Evolutionary conservation across 2,797 vertebrate genomes (phyloP), one percentile per base, ranked within the genome.

Genomic region (Bryconaethiops microstoma): DNA sequence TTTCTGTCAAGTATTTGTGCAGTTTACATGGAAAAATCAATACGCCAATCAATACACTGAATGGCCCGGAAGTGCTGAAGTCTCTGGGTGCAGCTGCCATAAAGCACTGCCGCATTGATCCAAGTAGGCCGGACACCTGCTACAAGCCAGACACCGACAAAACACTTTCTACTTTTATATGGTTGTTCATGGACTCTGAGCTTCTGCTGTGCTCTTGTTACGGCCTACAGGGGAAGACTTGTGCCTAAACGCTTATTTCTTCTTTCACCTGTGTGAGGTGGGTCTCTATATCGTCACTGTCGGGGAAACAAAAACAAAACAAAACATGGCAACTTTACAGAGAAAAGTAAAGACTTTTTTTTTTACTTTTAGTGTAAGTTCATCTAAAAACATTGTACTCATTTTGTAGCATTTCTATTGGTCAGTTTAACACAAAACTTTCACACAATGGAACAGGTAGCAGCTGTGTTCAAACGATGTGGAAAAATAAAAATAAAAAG

Each of bases 11-110:
- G 57, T 88, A 88, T 87, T 70, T 84, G 86, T 74, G 86, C 85
- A 85, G 86, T 86, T 88, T 88, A 82, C 76, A 87, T 89, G 89
- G 87, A 89, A 92, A 93, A 94, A 94, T 94, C 93, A 94, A 94
- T 94, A 86, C 62, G 62, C 82, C 86, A 93, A 93, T 94, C 93
- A 90, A 93, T 93, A 71, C 90, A 74, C 62, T 79, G 76, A 57
- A 6, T 80, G 81, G 87, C 76, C 82, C 78, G 83, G 74, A 92
- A 88, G 88, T 89, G 86, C 60, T 40, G 25, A 69, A 21, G 52
- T 45, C 25, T 29, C 63, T n/a, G 5, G 50, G 50, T 68, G 50
- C 81, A 88, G 85, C 87, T 75, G 86, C 23, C 78, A 64, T 21
- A 21, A 48, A 63, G 2, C 84, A 63, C 81, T 74, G 74, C 39